Evolutionary conservation across 2,888 invertebrate species (phyloP).

Genomic region (Parnassius apollo): DNA sequence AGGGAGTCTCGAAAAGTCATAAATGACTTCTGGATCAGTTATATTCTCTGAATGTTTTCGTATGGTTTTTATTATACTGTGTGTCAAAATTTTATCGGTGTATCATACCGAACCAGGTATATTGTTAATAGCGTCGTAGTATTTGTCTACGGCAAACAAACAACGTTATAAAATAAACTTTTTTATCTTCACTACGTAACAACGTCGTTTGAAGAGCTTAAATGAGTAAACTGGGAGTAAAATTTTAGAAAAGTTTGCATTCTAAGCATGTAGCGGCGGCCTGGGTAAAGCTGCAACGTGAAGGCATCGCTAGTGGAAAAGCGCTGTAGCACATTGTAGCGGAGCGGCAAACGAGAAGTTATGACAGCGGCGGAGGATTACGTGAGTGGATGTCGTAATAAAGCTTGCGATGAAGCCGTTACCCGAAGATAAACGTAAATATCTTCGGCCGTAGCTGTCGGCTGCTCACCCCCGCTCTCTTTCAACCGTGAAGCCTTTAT

Average conservation of each 20-base stretch:
- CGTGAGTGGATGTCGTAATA: slow-evolving; percentile 82
- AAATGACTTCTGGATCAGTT: slow-evolving; percentile 43
- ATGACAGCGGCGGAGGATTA: slow-evolving; percentile 79
- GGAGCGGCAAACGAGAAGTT: slow-evolving; percentile 77
- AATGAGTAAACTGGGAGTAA: slow-evolving; percentile 20
- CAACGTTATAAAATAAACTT: slow-evolving; percentile 1
- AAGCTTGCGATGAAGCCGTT: slow-evolving; percentile 81
- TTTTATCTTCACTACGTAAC: slow-evolving; percentile 3
- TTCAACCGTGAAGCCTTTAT: slow-evolving; percentile 38
- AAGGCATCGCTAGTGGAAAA: slow-evolving; percentile 60
- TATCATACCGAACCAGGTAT: background rate
- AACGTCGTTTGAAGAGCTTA: slow-evolving; percentile 12
- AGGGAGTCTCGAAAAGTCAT: slow-evolving; percentile 48
- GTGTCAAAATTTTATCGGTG: background rate
- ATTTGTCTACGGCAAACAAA: background rate
- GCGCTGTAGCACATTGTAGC: slow-evolving; percentile 73
- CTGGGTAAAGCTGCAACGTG: slow-evolving; percentile 41
- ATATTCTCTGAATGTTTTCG: slow-evolving; percentile 28
- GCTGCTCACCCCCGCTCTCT: slow-evolving; percentile 46
- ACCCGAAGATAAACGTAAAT: slow-evolving; percentile 81
- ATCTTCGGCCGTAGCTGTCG: slow-evolving; percentile 70
- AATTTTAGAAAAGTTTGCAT: slow-evolving; percentile 33
- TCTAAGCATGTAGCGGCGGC: slow-evolving; percentile 32
- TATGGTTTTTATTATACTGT: slow-evolving; percentile 24
- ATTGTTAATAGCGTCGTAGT: background rate